phyloP scores from a whole-genome alignment of 2,113 vertebrate genomes.

The Microtus ochrogaster region DNA sequence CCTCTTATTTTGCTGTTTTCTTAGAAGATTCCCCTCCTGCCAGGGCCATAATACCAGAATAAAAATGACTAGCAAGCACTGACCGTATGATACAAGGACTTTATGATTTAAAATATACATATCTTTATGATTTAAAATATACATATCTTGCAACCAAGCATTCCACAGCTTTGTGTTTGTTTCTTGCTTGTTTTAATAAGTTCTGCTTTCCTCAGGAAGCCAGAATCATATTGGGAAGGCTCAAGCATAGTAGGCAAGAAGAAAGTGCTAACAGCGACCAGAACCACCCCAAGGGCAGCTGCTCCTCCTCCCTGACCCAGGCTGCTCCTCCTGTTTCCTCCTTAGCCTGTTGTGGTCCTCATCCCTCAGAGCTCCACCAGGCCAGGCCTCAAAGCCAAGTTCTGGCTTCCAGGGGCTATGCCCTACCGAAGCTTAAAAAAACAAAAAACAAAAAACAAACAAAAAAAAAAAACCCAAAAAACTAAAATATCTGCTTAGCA shows the following conservation, averaged over 20 bases:
- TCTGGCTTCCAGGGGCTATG: conserved; percentile 61
- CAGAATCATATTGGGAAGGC: conserved; percentile 63
- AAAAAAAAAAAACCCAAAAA: no score
- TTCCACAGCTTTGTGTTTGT: conserved; percentile 40
- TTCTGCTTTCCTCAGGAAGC: conserved; percentile 72
- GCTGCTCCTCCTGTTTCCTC: neutral
- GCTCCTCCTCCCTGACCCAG: neutral
- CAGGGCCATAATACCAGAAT: neutral
- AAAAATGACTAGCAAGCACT: conserved; percentile 42
- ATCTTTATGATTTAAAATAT: conserved; percentile 21
- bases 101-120: conserved; percentile 12
- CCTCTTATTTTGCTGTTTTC: conserved; percentile 28
- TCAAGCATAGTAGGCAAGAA: conserved; percentile 69
- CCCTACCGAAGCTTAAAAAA: conserved; percentile 51
- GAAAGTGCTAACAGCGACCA: conserved; percentile 45
- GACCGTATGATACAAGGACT: conserved; percentile 41
- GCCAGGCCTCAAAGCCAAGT: conserved; percentile 66
- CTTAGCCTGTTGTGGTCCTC: neutral
- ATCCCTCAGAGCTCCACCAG: conserved; percentile 5
- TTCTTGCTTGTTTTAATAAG: conserved; percentile 65
- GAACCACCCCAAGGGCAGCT: conserved; percentile 31
- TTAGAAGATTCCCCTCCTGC: neutral
- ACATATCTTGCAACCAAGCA: conserved; percentile 7
- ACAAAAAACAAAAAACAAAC: no score
- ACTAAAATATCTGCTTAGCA: conserved; percentile 5